Evolutionary conservation across 2,888 invertebrate genomes (phyloP).

Genomic region (Leucoma salicis): DNA sequence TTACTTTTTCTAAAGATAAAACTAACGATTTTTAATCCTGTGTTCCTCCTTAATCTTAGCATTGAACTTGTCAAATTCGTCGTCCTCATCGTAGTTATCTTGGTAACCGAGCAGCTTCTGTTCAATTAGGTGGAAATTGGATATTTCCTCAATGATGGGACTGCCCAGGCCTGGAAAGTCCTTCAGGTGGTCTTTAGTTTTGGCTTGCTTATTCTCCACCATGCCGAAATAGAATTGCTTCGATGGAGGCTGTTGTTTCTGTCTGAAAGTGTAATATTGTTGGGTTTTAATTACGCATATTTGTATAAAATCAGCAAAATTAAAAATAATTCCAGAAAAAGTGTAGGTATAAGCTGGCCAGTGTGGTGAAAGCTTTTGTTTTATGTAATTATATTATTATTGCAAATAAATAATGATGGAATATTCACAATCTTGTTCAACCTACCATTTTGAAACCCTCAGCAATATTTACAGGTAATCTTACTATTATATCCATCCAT

Average conservation of each 20-base stretch:
- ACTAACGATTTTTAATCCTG: constrained; percentile 65
- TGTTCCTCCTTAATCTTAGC: constrained; percentile 63
- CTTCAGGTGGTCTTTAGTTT: constrained; percentile 58
- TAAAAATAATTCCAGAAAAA: neutral
- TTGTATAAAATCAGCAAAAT: neutral
- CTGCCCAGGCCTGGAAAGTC: constrained; percentile 74
- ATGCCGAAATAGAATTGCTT: constrained; percentile 90
- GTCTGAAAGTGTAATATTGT: constrained; percentile 39
- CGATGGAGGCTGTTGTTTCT: constrained; percentile 58
- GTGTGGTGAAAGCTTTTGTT: too few relatives aligned
- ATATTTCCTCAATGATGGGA: constrained; percentile 72
- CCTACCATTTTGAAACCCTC: too few relatives aligned
- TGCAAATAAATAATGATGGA: too few relatives aligned
- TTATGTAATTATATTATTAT: too few relatives aligned
- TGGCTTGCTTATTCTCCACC: constrained; percentile 79
- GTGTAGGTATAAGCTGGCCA: too few relatives aligned
- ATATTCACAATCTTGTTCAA: too few relatives aligned
- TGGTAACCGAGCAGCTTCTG: constrained; percentile 70
- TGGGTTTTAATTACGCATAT: too few relatives aligned
- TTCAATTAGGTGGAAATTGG: constrained; percentile 71
- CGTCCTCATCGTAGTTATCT: constrained; percentile 50
- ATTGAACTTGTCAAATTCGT: constrained; percentile 68
- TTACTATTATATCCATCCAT: too few relatives aligned
- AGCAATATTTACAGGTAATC: too few relatives aligned
- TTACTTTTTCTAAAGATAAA: neutral